Conservation (phyloP, 2,113 vertebrate species). For the Misgurnus anguillicaudatus region DNA sequence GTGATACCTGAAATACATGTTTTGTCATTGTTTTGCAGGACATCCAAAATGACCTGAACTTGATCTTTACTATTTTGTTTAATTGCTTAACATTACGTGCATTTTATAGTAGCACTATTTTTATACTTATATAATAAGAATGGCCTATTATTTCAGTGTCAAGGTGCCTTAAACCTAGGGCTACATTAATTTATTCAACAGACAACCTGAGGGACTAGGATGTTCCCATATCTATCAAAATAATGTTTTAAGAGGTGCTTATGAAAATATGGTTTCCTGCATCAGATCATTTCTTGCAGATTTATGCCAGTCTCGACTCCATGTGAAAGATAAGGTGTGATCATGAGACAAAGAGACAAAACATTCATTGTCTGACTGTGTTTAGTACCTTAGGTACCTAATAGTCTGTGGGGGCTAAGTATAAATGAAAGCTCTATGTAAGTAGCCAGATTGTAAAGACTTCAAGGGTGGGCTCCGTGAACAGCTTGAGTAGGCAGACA, state of each 20-base stretch:
- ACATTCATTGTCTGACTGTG: not conserved
- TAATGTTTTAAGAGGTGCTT: not conserved
- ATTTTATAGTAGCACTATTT: no score
- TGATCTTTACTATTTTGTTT: no score
- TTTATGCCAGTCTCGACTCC: not conserved
- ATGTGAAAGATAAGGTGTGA: not conserved
- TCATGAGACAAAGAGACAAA: not conserved
- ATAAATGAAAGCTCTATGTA: slow-evolving; percentile 13
- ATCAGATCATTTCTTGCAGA: not conserved
- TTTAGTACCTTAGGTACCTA: not conserved
- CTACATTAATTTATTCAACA: not conserved
- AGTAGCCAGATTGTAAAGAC: slow-evolving; percentile 45
- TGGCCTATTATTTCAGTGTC: no score
- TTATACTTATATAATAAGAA: no score
- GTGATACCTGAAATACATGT: not conserved
- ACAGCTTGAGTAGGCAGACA: slow-evolving; percentile 67
- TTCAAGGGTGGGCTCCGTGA: slow-evolving; percentile 49
- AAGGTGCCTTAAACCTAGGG: not conserved
- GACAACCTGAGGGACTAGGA: not conserved
- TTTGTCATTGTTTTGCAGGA: no score
- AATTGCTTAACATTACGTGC: no score
- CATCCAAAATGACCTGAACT: no score
- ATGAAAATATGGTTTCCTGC: not conserved
- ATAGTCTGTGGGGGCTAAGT: not conserved
- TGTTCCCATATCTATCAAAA: not conserved